Base-by-base conservation (phyloP, 2,888 invertebrate genomes). In the Nebria salina region DNA sequence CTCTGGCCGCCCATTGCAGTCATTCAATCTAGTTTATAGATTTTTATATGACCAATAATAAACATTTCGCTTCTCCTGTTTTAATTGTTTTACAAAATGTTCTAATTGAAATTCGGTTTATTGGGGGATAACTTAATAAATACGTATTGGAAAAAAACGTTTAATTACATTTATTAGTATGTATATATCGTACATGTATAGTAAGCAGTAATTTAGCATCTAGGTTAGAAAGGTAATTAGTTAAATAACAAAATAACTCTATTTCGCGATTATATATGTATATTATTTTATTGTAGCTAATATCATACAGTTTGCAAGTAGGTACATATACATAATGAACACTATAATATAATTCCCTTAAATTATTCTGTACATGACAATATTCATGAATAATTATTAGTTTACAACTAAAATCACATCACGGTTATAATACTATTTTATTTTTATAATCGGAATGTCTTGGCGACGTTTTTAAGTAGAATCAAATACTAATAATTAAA, bases 341-440 rank as follows among this genome's bases (percentile, higher is more conserved):
- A 80, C 74, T 80, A 68, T 34, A 34, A 34, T 34, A 34, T 80
- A 74, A 74, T 75, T 75, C 66, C 13, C 65, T 73, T 78, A 72
- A 13, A 42, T 20, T 74, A 80, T 74, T n/a, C 13, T 66, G 79
- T 75, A 80, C 75, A 68, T 75, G 75, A 75, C 75, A 80, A 75
- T 80, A 80, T 80, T 74, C 43, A 66, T 74, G 26, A 78, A 72
- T 3, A 72, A 78, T 72, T 77, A 66, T 26, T 26, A 70, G 75
- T 75, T 79, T 75, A 75, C 73, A 79, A 79, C 74, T 80, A 80
- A 64, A 80, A 80, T 80, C 79, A 80, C 79, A 80, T 80, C 70
- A 80, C 79, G 54, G 8, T 75, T 66, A 73, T 73, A 73, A 73
- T 73, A 73, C 73, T 34, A 73, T 25, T 70, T 26, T 34, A 70